Base-by-base conservation (phyloP, 1,140 invertebrate genomes). In the Rhynchophorus ferrugineus region DNA sequence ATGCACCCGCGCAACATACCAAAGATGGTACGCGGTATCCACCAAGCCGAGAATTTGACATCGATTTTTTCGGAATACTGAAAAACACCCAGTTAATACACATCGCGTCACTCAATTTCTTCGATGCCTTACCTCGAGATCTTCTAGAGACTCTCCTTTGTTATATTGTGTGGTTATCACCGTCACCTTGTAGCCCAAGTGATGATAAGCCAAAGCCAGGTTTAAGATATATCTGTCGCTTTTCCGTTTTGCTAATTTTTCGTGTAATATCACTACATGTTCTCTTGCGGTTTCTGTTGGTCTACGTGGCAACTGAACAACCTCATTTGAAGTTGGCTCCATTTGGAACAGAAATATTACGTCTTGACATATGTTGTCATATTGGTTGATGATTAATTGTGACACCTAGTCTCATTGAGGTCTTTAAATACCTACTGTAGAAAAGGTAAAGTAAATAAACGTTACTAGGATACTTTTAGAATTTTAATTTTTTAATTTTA, bases 211-310 rank as follows among this genome's bases (percentile, higher is more conserved):
- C 21, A 39, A 24, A 1, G 57, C 63, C 9, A 67, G 38, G 44
- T 65, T 64, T 13, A 67, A 24, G 7, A 67, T 54, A 39, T 65
- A 67, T 9, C 62, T 55, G 49, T 67, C 65, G 20, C 56, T 52
- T 42, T 52, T 46, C 16, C 55, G 47, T 19, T 58, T 64, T n/a
- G 51, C 43, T n/a, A 67, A 47, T 57, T 58, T 59, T 35, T 65
- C 60, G 35, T 63, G 63, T 18, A 65, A 44, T 42, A 67, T 57
- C 5, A 60, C 58, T 7, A 64, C 55, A 22, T 53, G 49, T 3
- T 36, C 17, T 22, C 44, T 35, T 3, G 2, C 1, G 6, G 11
- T 20, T 14, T 18, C 22, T 1, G n/a, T 33, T 17, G 17, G 9
- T 11, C 33, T 37, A n/a, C 34, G n/a, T 24, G 19, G 36, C 11